Evolutionary conservation across 2,888 invertebrate genomes (phyloP), one percentile per base, ranked within the genome.

Genomic region (Tachina grossa): DNA sequence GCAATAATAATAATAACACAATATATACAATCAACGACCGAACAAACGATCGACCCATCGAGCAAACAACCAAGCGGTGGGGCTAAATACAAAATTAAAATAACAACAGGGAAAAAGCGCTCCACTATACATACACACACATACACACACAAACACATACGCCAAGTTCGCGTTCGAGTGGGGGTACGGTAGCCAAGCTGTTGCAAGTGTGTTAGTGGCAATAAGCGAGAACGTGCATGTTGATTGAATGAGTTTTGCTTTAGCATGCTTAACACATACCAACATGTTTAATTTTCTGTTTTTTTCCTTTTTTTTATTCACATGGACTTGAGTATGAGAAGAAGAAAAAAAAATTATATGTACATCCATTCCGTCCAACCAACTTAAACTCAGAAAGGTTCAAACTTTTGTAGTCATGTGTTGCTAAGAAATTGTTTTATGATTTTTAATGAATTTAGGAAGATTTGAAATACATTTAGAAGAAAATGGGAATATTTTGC

Each of bases 151-250:
- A n/a, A n/a, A n/a, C n/a, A n/a, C n/a, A 31, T 31, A 61, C 51
- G 47, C 5, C 43, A 55, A 45, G 55, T 10, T 22, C 51, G 51
- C 41, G 51, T 68, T 19, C 22, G 61, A 85, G 85, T 85, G 83
- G 83, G 81, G 85, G 79, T 85, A 85, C 83, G 79, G 85, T 85
- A 85, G 85, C 83, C 65, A 66, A 68, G 71, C 55, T 57, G 39
- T 72, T 68, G 61, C 45, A 51, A 47, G 39, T 66, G 71, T 65
- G 31, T 66, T 41, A 68, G 74, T 65, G 72, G 39, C 69, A 59
- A 41, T 63, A 51, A 47, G 53, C 19, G 66, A 59, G 61, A 74
- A 61, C 31, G 74, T 61, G 74, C 51, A 4, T 45, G 68, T 69
- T 47, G 61, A 68, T 75, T 82, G 61, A 69, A 69, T 69, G 69